Conservation (phyloP, 2,888 invertebrate genomes). For the Meloe dianella region DNA sequence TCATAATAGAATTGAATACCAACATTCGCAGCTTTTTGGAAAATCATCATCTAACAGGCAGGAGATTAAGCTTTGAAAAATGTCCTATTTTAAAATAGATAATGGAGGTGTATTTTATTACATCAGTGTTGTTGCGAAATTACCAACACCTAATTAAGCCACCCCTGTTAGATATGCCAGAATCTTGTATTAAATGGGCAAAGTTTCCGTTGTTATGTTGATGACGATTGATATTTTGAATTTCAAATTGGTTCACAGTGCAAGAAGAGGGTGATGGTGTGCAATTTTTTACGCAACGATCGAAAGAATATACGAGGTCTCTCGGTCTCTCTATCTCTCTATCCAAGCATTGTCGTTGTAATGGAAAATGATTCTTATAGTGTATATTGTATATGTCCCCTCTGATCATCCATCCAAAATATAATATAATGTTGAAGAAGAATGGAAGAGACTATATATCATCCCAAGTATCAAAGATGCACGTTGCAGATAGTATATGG, state of each 20-base stretch:
- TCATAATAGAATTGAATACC: neutral
- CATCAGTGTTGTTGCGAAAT: slow-evolving; percentile 7
- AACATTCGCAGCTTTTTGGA: neutral
- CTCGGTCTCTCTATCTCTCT: neutral
- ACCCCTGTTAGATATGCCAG: slow-evolving; percentile 6
- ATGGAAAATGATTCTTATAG: slow-evolving; percentile 8
- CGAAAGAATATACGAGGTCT: slow-evolving; percentile 30
- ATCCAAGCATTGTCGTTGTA: slow-evolving; percentile 5
- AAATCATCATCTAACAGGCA: neutral
- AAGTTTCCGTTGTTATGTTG: slow-evolving; percentile 42
- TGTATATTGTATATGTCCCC: neutral
- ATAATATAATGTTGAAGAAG: slow-evolving; percentile 7
- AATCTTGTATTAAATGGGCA: slow-evolving; percentile 17
- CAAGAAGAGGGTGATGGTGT: slow-evolving; percentile 36
- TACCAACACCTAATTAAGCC: slow-evolving; percentile 10
- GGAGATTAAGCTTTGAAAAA: slow-evolving; percentile 5
- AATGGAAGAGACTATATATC: slow-evolving; percentile 4
- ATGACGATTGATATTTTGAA: slow-evolving; percentile 51
- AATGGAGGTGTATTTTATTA: slow-evolving; percentile 2
- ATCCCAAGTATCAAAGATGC: slow-evolving; percentile 10
- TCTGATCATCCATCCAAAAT: neutral
- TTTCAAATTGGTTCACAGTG: slow-evolving; percentile 47
- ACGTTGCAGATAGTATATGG: slow-evolving; percentile 4
- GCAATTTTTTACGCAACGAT: slow-evolving; percentile 39
- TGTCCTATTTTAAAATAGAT: slow-evolving; percentile 7